phyloP scores from a whole-genome alignment of 1,140 invertebrate species.

The Trichonephila clavata region DNA sequence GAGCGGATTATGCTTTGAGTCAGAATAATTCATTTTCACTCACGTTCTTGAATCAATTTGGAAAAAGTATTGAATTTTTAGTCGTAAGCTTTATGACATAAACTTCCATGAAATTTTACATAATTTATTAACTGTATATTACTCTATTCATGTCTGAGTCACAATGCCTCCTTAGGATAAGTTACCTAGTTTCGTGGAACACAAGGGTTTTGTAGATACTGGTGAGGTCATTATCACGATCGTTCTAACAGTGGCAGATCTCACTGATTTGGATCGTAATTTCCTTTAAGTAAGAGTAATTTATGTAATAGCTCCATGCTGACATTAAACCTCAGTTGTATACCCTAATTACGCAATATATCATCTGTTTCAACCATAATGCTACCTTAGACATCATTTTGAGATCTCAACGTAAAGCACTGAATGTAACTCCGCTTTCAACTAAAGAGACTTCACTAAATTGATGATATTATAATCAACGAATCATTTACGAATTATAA shows the following conservation, averaged over 20 bases:
- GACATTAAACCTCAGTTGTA: slow-evolving; percentile 47
- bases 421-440: not conserved
- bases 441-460: not conserved
- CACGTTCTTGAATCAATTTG: too few species aligned
- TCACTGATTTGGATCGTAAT: slow-evolving; percentile 45
- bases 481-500: too few species aligned
- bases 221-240: not conserved
- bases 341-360: slow-evolving; percentile 26
- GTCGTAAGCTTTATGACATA: too few species aligned
- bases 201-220: not conserved
- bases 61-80: too few species aligned
- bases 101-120: too few species aligned
- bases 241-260: not conserved
- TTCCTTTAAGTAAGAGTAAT: slow-evolving; percentile 31
- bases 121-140: too few species aligned
- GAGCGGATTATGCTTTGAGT: too few species aligned
- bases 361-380: slow-evolving; percentile 26
- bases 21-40: too few species aligned
- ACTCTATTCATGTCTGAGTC: not conserved
- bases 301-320: not conserved
- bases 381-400: slow-evolving; percentile 32
- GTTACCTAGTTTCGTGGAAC: not conserved
- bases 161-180: not conserved
- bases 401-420: not conserved
- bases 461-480: too few species aligned